phyloP scores from a whole-genome alignment of 2,888 invertebrate genomes.

The Cataglyphis albicans region DNA sequence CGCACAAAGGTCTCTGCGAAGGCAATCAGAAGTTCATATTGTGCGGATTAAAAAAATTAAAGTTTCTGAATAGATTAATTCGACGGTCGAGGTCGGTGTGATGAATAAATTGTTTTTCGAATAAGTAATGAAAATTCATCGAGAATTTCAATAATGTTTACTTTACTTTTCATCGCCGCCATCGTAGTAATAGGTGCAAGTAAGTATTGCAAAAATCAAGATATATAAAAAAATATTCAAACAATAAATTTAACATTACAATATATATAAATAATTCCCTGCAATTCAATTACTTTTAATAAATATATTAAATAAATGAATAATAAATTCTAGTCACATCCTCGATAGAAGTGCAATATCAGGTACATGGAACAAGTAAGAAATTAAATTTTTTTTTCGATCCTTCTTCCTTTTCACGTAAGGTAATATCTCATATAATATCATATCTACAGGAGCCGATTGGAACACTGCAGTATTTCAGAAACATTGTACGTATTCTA shows the following conservation, averaged over 20 bases:
- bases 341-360: neutral
- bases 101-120: neutral
- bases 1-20: neutral
- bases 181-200: neutral
- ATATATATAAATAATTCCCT: neutral
- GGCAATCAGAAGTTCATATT: neutral
- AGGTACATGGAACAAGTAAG: neutral
- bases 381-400: neutral
- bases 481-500: constrained; percentile 3
- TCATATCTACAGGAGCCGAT: neutral
- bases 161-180: neutral
- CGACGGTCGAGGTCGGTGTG: neutral
- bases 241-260: constrained; percentile 2
- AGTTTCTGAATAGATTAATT: neutral
- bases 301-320: neutral
- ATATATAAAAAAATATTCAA: neutral
- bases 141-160: neutral
- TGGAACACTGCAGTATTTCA: neutral
- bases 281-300: neutral
- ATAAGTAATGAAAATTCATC: neutral
- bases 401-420: neutral
- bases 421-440: neutral
- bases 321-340: neutral
- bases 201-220: neutral
- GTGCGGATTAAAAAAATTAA: neutral